phyloP scores from a whole-genome alignment of 2,888 invertebrate genomes.

The Blera fallax region DNA sequence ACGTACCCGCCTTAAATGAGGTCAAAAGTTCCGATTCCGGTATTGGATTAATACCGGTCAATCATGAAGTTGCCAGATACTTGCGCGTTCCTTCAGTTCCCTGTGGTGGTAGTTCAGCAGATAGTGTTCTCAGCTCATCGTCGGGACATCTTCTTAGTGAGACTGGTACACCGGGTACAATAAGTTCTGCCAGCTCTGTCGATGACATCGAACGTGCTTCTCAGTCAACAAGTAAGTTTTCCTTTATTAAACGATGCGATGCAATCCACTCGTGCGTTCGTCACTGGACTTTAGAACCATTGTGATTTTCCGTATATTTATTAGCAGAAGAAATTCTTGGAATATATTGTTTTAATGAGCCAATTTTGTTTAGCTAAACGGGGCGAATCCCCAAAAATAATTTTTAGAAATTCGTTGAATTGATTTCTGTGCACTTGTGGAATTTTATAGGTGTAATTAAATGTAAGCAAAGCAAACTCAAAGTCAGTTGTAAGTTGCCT shows the following conservation, averaged over 20 bases:
- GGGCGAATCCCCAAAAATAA: constrained; percentile 14
- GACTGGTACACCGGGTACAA: constrained; percentile 85
- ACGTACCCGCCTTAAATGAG: constrained; percentile 81
- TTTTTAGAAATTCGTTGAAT: constrained; percentile 46
- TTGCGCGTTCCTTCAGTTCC: constrained; percentile 82
- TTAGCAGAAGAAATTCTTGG: constrained; percentile 15
- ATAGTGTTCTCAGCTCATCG: constrained; percentile 82
- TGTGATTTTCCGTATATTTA: constrained; percentile 5
- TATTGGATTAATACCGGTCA: constrained; percentile 82
- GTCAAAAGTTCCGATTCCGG: constrained; percentile 80
- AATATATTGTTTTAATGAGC: constrained; percentile 24
- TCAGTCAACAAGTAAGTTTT: constrained; percentile 60
- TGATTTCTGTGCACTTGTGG: constrained; percentile 38
- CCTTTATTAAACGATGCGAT: background rate
- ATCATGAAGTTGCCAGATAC: constrained; percentile 83
- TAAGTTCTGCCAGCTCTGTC: constrained; percentile 89
- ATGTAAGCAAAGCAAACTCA: background rate
- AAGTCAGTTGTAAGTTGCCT: background rate
- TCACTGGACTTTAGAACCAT: background rate
- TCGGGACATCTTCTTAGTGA: constrained; percentile 82
- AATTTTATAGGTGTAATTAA: constrained; percentile 4
- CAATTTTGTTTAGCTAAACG: constrained; percentile 48
- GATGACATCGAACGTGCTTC: constrained; percentile 84
- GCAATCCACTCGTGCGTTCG: constrained; percentile 46
- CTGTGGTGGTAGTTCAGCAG: constrained; percentile 83